A percentile compares a stretch with the other conserved stretches of the same genome.
Evolutionary conservation across 2,113 vertebrate species (phyloP).

Genomic region (Merops nubicus): DNA sequence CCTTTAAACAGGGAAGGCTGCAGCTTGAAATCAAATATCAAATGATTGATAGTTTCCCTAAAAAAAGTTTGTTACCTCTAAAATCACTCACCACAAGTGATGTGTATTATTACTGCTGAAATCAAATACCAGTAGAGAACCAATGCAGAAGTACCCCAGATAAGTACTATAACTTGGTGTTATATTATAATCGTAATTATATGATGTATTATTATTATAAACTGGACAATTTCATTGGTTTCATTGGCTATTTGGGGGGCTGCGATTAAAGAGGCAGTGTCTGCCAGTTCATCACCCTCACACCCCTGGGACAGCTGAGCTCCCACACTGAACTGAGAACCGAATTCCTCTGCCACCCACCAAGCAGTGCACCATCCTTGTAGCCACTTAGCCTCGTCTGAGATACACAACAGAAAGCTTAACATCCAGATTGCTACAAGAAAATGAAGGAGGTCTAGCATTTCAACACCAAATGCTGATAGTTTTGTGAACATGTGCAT

Average conservation of each 20-base stretch:
- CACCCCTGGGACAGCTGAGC: background rate
- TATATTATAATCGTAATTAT: background rate
- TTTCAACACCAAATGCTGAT: background rate
- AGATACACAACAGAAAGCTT: background rate
- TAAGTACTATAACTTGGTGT: background rate
- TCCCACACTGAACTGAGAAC: background rate
- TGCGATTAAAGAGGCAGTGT: background rate
- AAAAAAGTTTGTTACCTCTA: background rate
- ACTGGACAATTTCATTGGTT: background rate
- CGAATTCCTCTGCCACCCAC: background rate
- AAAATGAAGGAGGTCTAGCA: background rate
- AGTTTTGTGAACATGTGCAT: background rate
- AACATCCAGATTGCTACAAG: background rate
- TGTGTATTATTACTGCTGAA: background rate
- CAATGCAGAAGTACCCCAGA: background rate
- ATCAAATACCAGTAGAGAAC: background rate
- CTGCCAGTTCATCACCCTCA: background rate
- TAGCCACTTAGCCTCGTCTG: background rate
- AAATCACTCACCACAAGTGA: background rate
- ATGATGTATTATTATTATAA: background rate
- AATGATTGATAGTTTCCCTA: background rate
- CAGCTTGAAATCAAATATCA: background rate
- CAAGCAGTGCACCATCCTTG: background rate
- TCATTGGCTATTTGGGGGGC: accelerated
- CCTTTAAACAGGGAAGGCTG: background rate